phyloP scores from a whole-genome alignment of 2,888 invertebrate genomes.

The Geophilus truncorum region DNA sequence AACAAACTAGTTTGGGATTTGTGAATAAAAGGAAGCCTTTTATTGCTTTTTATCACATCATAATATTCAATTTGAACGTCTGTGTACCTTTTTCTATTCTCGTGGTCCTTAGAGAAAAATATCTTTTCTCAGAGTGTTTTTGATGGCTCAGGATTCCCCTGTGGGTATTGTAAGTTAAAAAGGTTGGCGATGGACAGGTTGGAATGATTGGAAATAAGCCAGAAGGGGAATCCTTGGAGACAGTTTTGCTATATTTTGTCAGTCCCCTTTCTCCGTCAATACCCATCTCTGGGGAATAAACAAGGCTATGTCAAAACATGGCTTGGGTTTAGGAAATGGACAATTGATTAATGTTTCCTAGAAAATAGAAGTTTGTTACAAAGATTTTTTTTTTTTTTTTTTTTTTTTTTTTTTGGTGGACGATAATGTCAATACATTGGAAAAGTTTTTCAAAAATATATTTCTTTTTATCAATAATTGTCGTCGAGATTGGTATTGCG shows the following conservation, averaged over 20 bases:
- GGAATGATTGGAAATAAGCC: slow-evolving; percentile 22
- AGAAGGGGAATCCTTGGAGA: not conserved
- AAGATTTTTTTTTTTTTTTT: no score
- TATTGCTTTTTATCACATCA: not conserved
- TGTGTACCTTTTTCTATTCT: not conserved
- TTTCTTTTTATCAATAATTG: not conserved
- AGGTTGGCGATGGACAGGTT: slow-evolving; percentile 8
- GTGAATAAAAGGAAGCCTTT: not conserved
- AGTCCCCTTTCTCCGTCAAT: not conserved
- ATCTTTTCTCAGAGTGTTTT: not conserved
- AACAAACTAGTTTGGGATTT: not conserved
- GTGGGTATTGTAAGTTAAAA: not conserved
- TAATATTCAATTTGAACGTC: not conserved
- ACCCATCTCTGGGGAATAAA: not conserved
- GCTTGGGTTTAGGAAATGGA: not conserved
- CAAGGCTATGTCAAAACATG: slow-evolving; percentile 3
- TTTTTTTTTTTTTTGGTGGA: not conserved
- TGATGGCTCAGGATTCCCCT: not conserved
- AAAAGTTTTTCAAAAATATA: not conserved
- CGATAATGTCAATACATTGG: not conserved
- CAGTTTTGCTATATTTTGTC: slow-evolving; percentile 11
- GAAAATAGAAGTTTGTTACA: not conserved
- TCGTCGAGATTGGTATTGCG: not conserved
- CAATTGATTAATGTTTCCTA: not conserved
- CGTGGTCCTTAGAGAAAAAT: not conserved